Evolutionary conservation across 2,113 vertebrate genomes (phyloP).

Genomic region (Chionis minor): DNA sequence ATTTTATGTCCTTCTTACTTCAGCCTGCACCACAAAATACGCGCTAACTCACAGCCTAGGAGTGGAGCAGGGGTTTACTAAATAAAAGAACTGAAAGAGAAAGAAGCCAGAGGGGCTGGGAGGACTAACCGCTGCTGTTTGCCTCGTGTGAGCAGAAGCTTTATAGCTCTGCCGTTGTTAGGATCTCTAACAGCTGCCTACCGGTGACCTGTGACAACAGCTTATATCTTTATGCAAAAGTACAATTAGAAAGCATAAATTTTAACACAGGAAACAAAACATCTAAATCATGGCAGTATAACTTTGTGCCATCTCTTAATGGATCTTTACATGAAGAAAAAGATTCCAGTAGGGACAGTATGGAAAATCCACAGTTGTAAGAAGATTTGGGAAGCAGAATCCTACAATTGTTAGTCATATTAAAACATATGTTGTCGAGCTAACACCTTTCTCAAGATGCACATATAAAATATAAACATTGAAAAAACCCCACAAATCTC

Average conservation of each 20-base stretch:
- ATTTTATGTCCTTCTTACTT: background rate
- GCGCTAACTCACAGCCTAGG: background rate
- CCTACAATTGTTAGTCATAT: background rate
- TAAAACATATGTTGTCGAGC: background rate
- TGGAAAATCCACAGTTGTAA: background rate
- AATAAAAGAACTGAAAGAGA: background rate
- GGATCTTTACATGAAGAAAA: background rate
- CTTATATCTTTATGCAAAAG: background rate
- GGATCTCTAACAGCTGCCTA: background rate
- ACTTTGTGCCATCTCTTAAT: background rate
- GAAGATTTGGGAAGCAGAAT: background rate
- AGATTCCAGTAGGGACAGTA: background rate
- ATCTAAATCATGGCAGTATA: rapidly evolving
- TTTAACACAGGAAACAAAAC: background rate
- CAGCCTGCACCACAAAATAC: background rate
- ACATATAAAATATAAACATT: background rate
- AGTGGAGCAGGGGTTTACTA: background rate
- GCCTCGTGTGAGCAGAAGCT: background rate
- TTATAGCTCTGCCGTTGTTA: background rate
- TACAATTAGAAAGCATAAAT: background rate
- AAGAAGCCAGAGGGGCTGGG: background rate
- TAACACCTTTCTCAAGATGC: background rate
- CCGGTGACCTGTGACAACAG: background rate
- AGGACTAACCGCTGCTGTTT: background rate
- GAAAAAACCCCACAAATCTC: background rate